Evolutionary conservation across 2,888 invertebrate genomes (phyloP).

Genomic region (Hypomecis punctinalis): DNA sequence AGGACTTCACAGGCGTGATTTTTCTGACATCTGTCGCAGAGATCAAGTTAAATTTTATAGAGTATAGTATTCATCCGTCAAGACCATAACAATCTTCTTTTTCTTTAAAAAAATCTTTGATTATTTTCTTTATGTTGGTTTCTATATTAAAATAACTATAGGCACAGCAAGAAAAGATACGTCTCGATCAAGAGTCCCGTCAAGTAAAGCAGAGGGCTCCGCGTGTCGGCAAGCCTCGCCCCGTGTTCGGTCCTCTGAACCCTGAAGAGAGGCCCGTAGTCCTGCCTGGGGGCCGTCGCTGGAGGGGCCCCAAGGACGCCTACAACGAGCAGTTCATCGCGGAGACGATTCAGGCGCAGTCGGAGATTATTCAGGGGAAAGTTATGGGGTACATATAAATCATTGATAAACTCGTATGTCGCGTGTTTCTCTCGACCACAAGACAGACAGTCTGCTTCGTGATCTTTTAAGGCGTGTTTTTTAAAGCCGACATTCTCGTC

Average conservation of each 20-base stretch:
- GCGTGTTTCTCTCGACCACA: background rate
- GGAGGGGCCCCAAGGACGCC: conserved; percentile 93
- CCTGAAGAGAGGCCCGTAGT: conserved; percentile 90
- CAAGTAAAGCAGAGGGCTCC: conserved; percentile 80
- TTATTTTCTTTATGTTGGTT: too few relatives aligned
- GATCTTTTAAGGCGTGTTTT: too few relatives aligned
- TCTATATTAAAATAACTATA: conserved; percentile 38
- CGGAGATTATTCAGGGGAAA: conserved; percentile 93
- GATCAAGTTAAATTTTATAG: too few relatives aligned
- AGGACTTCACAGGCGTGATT: too few relatives aligned
- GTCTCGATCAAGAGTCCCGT: conserved; percentile 75
- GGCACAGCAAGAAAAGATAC: conserved; percentile 72
- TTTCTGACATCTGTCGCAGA: too few relatives aligned
- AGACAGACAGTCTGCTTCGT: too few relatives aligned
- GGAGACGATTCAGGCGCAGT: conserved; percentile 92
- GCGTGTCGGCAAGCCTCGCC: conserved; percentile 67
- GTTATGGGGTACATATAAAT: conserved; percentile 89
- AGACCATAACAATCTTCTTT: too few relatives aligned
- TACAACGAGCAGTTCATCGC: conserved; percentile 96
- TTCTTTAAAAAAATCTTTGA: too few relatives aligned
- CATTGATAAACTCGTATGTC: background rate
- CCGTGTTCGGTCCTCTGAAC: conserved; percentile 84
- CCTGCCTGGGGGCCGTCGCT: conserved; percentile 91
- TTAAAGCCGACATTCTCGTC: too few relatives aligned
- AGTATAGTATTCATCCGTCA: too few relatives aligned